Conservation (phyloP, 2,888 invertebrate genomes). For the Exephanes ischioxanthus region DNA sequence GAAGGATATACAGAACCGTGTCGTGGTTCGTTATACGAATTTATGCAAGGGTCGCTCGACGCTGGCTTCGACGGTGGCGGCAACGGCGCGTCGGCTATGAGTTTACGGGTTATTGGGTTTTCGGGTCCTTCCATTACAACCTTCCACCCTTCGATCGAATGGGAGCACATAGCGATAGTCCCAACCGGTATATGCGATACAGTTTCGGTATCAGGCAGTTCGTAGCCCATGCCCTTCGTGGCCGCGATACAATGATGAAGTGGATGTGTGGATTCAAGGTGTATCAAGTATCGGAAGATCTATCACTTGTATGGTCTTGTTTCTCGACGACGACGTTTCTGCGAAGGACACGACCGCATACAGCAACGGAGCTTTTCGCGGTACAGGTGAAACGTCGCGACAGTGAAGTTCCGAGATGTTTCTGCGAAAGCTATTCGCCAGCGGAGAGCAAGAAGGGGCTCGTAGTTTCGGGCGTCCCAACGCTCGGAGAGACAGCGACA, state of each 20-base stretch:
- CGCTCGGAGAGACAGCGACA: slow-evolving; percentile 46
- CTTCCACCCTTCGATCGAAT: slow-evolving; percentile 54
- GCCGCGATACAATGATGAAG: slow-evolving; percentile 3
- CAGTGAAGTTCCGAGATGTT: slow-evolving; percentile 31
- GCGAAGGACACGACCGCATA: not conserved
- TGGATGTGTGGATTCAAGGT: not conserved
- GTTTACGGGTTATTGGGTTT: slow-evolving; percentile 70
- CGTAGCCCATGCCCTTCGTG: slow-evolving; percentile 15
- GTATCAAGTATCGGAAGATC: slow-evolving; percentile 12
- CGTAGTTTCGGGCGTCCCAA: slow-evolving; percentile 25
- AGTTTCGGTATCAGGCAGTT: slow-evolving; percentile 21
- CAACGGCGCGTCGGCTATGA: slow-evolving; percentile 40
- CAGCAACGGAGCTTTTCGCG: not conserved
- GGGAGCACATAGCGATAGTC: not conserved
- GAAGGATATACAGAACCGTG: slow-evolving; percentile 57
- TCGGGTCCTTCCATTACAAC: slow-evolving; percentile 59
- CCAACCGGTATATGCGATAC: slow-evolving; percentile 32
- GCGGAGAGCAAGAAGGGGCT: slow-evolving; percentile 20
- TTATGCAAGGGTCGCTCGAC: slow-evolving; percentile 63
- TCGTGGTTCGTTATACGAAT: slow-evolving; percentile 63
- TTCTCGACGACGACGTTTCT: slow-evolving; percentile 4
- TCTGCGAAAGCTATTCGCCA: slow-evolving; percentile 46
- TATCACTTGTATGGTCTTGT: slow-evolving; percentile 10
- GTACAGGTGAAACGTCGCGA: slow-evolving; percentile 1
- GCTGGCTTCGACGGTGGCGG: slow-evolving; percentile 29